Evolutionary conservation across 2,113 vertebrate genomes (phyloP).

Genomic region (Myanophis thanlyinensis): DNA sequence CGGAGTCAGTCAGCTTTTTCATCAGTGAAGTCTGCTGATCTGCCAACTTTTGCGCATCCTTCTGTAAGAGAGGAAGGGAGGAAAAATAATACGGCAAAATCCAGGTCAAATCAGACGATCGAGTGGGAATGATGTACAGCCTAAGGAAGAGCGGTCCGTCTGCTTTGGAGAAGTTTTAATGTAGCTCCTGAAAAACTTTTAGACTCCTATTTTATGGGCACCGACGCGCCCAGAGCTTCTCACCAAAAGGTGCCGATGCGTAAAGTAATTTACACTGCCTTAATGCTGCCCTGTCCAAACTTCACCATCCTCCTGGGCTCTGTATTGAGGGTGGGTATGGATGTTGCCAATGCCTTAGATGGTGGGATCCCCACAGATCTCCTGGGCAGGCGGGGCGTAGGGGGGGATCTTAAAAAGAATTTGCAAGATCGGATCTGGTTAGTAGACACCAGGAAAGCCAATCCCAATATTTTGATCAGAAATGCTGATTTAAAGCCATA

Average conservation of each 20-base stretch:
- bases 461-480: neutral
- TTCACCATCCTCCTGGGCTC: neutral
- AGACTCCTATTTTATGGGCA: neutral
- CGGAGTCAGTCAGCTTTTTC: conserved; percentile 77
- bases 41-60: conserved; percentile 73
- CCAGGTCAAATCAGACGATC: neutral
- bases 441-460: neutral
- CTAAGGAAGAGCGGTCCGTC: too few relatives aligned
- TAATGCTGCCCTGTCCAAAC: neutral
- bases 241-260: neutral
- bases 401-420: neutral
- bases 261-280: too few relatives aligned
- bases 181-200: neutral
- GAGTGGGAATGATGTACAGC: neutral
- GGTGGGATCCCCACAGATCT: neutral
- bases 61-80: conserved; percentile 53
- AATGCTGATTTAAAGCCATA: neutral
- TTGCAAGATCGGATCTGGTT: neutral
- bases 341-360: neutral
- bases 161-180: too few relatives aligned
- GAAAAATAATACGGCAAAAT: neutral
- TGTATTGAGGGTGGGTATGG: too few relatives aligned
- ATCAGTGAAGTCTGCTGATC: conserved; percentile 78
- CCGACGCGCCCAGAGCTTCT: neutral
- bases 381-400: too few relatives aligned